Conservation (phyloP, 2,797 vertebrate species). For the Orestias chungarensis region DNA sequence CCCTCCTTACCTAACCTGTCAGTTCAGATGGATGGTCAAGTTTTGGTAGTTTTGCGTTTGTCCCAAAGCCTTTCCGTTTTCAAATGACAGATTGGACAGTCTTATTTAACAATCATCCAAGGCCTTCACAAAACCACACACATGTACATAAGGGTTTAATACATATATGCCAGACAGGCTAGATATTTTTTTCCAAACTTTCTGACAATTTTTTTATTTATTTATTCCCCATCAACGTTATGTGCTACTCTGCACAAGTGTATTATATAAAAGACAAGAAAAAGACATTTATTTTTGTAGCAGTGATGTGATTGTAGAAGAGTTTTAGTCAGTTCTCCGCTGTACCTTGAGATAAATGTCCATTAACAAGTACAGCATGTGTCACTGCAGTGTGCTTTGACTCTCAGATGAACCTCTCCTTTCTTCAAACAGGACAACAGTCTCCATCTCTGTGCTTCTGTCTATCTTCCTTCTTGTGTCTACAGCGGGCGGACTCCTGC, state of each 20-base stretch:
- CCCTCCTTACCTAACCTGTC: background rate
- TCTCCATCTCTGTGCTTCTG: conserved; percentile 38
- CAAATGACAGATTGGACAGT: background rate
- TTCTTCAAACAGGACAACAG: conserved; percentile 66
- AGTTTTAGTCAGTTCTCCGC: conserved; percentile 21
- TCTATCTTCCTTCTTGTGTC: conserved; percentile 59
- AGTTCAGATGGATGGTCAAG: background rate
- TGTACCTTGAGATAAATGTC: conserved; percentile 53
- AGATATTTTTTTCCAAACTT: background rate
- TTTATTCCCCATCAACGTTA: background rate
- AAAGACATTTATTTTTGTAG: background rate
- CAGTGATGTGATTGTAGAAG: background rate
- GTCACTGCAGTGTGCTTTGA: conserved; percentile 56
- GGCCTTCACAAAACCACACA: background rate
- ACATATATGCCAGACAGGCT: too few species aligned
- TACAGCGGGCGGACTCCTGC: conserved; percentile 71
- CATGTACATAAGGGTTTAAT: background rate
- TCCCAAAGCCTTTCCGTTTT: background rate
- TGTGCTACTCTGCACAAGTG: background rate
- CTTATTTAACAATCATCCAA: background rate
- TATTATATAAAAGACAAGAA: background rate
- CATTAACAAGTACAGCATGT: conserved; percentile 55
- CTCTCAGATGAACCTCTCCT: conserved; percentile 69
- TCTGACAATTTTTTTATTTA: too few species aligned
- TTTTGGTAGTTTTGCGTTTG: background rate